phyloP scores from a whole-genome alignment of 2,113 vertebrate species.

The crab-eating macaque (Macaca fascicularis) region T2T-MFA8v1.1 NC_088384.1:97492501-97493000 shows the following conservation, averaged over 20 bases:
- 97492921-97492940: neutral
- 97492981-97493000: neutral
- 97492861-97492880: neutral
- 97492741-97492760: neutral
- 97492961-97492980: neutral
- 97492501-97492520: neutral
- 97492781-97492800: neutral
- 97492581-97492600: neutral
- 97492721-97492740: neutral
- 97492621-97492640: neutral
- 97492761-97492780: neutral
- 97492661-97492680: neutral
- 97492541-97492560: accelerated
- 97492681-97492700: neutral
- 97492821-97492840: neutral
- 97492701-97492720: neutral
- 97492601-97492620: neutral
- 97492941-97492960: neutral
- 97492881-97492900: neutral
- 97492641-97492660: neutral
- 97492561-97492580: neutral
- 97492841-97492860: neutral
- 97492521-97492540: neutral
- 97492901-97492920: too few relatives aligned
- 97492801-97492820: neutral